A percentile compares a stretch with the other conserved stretches of the same genome.
These are phyloP conservation scores for Cephus pulcher DNA, from an alignment of 2,888 invertebrate species.

Conservation along the genomic window DNA sequence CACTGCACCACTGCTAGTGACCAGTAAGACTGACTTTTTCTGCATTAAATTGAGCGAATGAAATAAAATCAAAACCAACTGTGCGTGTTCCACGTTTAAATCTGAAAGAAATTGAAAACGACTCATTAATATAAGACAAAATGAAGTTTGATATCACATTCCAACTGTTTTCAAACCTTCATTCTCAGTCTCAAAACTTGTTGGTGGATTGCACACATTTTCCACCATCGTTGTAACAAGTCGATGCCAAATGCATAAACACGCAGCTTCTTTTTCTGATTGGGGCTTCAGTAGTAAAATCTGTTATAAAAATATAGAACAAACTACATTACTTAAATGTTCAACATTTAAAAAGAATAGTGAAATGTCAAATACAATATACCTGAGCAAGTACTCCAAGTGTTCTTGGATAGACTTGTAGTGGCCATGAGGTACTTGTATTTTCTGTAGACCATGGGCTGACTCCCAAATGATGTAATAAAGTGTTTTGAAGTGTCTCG, in stretches of 20 bases:
- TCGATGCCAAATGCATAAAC: slow-evolving; percentile 92
- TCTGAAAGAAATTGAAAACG: slow-evolving; percentile 69
- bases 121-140: background rate
- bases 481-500: slow-evolving; percentile 76
- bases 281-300: slow-evolving; percentile 84
- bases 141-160: background rate
- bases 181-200: slow-evolving; percentile 76
- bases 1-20: slow-evolving; percentile 82
- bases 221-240: slow-evolving; percentile 90
- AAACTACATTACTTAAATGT: background rate
- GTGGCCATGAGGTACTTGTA: slow-evolving; percentile 75
- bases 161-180: slow-evolving; percentile 70
- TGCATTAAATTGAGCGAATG: slow-evolving; percentile 96
- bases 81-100: slow-evolving; percentile 95
- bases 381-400: slow-evolving; percentile 86
- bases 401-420: slow-evolving; percentile 83
- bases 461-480: slow-evolving; percentile 80
- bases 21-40: slow-evolving; percentile 91
- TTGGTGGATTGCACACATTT: slow-evolving; percentile 78
- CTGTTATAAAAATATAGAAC: slow-evolving; percentile 42
- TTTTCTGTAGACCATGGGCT: slow-evolving; percentile 77
- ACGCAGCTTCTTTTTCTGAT: slow-evolving; percentile 89
- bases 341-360: background rate
- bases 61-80: slow-evolving; percentile 91
- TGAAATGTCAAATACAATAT: slow-evolving; percentile 21